These are phyloP conservation scores for Arrhamphus sclerolepis DNA, from an alignment of 2,797 vertebrate species.

Conservation along the genomic window DNA sequence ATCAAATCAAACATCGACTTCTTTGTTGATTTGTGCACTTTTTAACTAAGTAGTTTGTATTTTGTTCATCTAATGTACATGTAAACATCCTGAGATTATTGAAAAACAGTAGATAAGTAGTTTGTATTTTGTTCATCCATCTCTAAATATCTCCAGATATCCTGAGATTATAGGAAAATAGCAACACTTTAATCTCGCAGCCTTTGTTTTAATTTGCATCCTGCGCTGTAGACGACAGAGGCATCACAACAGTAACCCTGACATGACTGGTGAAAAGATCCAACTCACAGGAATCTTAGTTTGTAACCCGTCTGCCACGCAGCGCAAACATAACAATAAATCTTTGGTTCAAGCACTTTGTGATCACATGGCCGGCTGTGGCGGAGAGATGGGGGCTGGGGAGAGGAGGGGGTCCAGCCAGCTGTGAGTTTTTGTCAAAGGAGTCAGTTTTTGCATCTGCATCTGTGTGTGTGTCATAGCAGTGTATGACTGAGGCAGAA, in stretches of 20 bases:
- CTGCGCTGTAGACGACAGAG: background rate
- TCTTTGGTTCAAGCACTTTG: conserved; percentile 7
- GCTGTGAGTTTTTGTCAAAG: conserved; percentile 65
- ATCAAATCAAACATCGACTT: background rate
- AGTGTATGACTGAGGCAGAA: background rate
- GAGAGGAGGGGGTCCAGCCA: conserved; percentile 52
- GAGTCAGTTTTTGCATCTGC: conserved; percentile 36
- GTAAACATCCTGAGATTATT: too few relatives aligned
- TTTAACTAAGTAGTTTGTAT: too few relatives aligned
- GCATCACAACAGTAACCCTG: background rate
- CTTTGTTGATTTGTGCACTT: background rate
- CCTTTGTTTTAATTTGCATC: background rate
- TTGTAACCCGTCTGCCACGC: conserved; percentile 21
- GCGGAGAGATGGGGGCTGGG: background rate
- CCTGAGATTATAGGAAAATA: background rate
- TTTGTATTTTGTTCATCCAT: background rate
- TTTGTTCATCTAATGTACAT: background rate
- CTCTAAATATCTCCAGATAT: background rate
- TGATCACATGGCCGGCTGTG: conserved; percentile 32
- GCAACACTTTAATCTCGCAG: background rate
- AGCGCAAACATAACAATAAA: conserved; percentile 30
- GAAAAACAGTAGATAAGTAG: too few relatives aligned
- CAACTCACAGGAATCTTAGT: conserved; percentile 5
- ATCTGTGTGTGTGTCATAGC: conserved; percentile 17
- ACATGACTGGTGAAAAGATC: background rate